phyloP scores from a whole-genome alignment of 2,797 vertebrate genomes.

The Diglossa cyanea region DNA sequence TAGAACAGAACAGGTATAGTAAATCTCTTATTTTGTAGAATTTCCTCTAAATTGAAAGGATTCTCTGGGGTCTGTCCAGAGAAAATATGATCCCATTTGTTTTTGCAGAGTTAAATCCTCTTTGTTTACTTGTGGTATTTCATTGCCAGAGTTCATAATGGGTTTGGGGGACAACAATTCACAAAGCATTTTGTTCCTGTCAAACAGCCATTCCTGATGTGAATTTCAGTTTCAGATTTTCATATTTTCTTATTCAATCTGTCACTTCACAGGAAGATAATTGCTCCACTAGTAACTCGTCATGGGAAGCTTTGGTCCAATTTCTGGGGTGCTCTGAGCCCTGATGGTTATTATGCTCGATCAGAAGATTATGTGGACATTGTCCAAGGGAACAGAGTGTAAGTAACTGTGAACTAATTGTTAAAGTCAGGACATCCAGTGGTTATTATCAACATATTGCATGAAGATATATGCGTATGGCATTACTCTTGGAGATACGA shows the following conservation, averaged over 20 bases:
- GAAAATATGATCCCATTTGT: neutral
- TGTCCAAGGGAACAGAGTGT: constrained; percentile 93
- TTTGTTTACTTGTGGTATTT: neutral
- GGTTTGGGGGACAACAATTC: neutral
- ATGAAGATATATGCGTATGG: neutral
- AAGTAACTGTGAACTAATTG: constrained; percentile 71
- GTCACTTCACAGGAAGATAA: constrained; percentile 85
- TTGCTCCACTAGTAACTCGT: constrained; percentile 92
- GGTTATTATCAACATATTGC: neutral
- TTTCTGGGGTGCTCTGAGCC: constrained; percentile 95
- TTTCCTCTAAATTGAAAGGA: neutral
- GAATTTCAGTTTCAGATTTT: neutral
- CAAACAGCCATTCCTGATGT: neutral
- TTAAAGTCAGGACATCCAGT: neutral
- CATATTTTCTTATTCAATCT: neutral
- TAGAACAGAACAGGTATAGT: constrained; percentile 96
- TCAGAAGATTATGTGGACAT: constrained; percentile 98
- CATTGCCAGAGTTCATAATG: neutral
- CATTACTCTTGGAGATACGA: neutral
- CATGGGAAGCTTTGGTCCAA: constrained; percentile 98
- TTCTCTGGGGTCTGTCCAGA: neutral
- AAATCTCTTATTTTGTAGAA: neutral
- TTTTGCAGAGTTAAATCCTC: neutral
- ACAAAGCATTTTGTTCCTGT: neutral
- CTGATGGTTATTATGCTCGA: constrained; percentile 95